A percentile compares a stretch with the other conserved stretches of the same genome.
phyloP scores from a whole-genome alignment of 2,113 vertebrate genomes.

The Vidua macroura region DNA sequence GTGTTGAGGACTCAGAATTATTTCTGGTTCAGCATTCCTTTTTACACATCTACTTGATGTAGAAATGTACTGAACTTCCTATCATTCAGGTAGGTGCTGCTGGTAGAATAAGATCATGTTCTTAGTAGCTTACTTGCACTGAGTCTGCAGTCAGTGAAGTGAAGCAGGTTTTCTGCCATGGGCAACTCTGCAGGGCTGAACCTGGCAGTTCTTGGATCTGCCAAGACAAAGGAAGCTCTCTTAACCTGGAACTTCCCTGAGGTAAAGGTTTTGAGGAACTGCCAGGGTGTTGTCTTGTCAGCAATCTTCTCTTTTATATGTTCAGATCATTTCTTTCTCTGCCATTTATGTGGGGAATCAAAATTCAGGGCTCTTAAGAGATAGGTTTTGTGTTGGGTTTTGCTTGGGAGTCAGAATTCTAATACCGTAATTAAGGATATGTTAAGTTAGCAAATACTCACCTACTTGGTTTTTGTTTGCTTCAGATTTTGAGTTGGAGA shows the following conservation, averaged over 20 bases:
- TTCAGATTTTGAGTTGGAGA: not conserved
- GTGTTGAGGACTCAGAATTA: not conserved
- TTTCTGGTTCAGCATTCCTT: not conserved
- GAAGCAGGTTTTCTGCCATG: fast-evolving
- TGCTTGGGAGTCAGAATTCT: not conserved
- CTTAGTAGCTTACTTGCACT: not conserved
- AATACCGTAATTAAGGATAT: fast-evolving
- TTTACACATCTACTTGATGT: not conserved
- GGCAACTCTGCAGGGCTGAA: not conserved
- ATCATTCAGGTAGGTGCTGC: not conserved
- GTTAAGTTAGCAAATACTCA: not conserved
- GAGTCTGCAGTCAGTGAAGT: not conserved
- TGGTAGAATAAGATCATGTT: not conserved
- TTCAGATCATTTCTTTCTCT: not conserved
- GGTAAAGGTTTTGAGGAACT: not conserved
- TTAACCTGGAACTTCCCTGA: not conserved
- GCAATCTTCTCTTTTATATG: not conserved
- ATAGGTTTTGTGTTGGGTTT: not conserved
- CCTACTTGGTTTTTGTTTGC: not conserved
- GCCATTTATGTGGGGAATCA: not conserved
- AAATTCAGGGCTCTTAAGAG: not conserved
- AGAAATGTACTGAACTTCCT: not conserved
- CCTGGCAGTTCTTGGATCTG: not conserved
- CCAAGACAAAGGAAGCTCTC: not conserved
- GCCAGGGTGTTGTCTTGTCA: not conserved